Evolutionary conservation across 2,888 invertebrate genomes (phyloP).

Genomic region (Homarus gammarus): DNA sequence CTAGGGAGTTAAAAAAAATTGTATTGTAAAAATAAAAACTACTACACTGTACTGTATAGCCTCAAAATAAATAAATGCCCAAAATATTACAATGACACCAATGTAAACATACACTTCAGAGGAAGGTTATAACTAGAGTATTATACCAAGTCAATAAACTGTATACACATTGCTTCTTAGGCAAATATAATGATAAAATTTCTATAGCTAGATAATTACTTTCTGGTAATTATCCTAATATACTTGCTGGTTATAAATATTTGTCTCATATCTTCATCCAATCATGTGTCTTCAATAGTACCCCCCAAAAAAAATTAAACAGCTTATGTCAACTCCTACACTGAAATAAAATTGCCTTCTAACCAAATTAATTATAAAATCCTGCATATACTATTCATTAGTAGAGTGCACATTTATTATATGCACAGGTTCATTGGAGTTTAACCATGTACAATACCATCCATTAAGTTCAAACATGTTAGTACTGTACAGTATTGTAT

Average conservation of each 20-base stretch:
- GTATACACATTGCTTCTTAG: background rate
- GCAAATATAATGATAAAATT: slow-evolving; percentile 1
- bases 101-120: background rate
- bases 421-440: background rate
- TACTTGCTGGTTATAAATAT: background rate
- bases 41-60: background rate
- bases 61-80: background rate
- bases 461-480: background rate
- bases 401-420: background rate
- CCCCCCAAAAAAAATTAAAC: background rate
- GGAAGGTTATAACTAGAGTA: background rate
- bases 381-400: background rate
- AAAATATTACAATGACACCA: background rate
- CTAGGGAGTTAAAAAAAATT: too few species aligned
- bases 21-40: too few species aligned
- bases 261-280: background rate
- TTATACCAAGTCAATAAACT: background rate
- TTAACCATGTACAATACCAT: background rate
- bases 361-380: background rate
- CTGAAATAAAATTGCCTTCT: background rate
- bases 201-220: slow-evolving; percentile 1
- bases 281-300: background rate
- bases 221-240: slow-evolving; percentile 3
- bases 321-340: background rate
- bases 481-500: background rate